Percentiles rank a stretch among this genome's conserved stretches.
Evolutionary conservation across 2,113 vertebrate species (phyloP).

Genomic region (Danionella cerebrum): DNA sequence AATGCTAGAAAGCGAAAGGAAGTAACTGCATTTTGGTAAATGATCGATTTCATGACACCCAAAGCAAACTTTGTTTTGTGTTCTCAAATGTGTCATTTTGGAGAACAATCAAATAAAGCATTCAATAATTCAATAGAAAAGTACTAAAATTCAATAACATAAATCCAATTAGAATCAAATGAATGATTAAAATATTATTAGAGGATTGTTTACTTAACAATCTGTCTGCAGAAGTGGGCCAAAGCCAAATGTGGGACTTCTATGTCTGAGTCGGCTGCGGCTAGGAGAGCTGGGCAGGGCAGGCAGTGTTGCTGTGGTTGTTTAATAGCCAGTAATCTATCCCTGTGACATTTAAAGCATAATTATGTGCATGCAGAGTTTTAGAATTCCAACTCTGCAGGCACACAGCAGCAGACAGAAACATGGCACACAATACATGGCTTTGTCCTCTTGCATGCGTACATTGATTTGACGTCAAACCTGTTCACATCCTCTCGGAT

Average conservation of each 20-base stretch:
- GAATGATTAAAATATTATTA: constrained; percentile 26
- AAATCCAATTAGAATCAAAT: constrained; percentile 21
- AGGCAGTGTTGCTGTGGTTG: constrained; percentile 29
- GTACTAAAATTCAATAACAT: neutral
- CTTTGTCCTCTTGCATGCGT: no score
- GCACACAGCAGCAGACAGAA: no score
- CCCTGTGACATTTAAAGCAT: constrained; percentile 34
- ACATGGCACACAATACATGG: neutral
- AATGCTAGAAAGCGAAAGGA: no score
- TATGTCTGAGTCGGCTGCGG: constrained; percentile 21
- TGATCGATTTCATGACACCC: no score
- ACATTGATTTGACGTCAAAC: neutral
- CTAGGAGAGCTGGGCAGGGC: constrained; percentile 32
- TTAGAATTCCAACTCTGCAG: neutral
- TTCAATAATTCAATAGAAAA: neutral
- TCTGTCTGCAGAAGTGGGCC: neutral
- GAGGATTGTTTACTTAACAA: constrained; percentile 17
- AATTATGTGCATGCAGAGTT: constrained; percentile 28
- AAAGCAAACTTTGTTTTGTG: no score
- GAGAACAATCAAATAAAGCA: no score
- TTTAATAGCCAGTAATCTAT: constrained; percentile 28
- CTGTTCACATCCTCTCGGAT: constrained; percentile 1
- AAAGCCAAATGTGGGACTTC: constrained; percentile 19
- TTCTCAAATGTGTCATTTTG: no score
- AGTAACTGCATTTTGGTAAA: no score